Evolutionary conservation across 2,797 vertebrate species (phyloP), one percentile per base, ranked within the genome.

Genomic region (Echiichthys vipera): DNA sequence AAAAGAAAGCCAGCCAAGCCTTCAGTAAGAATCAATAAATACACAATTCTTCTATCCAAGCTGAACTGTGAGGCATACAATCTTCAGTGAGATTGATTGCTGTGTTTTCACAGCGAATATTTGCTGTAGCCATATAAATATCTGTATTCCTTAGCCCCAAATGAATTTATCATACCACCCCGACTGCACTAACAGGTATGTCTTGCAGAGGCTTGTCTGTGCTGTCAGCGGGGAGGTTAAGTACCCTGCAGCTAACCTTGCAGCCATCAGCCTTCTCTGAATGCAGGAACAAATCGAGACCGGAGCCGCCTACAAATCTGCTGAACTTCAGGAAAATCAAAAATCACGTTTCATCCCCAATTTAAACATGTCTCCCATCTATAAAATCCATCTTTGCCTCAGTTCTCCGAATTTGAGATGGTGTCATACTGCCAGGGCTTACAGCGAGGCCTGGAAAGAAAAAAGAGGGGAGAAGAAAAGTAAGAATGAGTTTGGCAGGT

Each of bases 11-110:
- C 71, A 65, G 63, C 47, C 20, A 58, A 70, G 56, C 39, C 59
- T 63, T 77, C 24, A 75, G 66, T 66, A 63, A 55, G 75, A 83
- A 90, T 89, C 83, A 69, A 88, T 89, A 83, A 83, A 80, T 59
- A 77, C 72, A 77, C 53, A 67, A 22, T 65, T 73, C 64, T 65
- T 62, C 32, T 2, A 51, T 50, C 50, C 24, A 43, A 74, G 62
- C 32, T 53, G 57, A 43, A 63, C 5, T 64, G 71, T 62, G 74
- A 83, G 55, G 49, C 43, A 20, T 20, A 68, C 42, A 66, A 15
- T 56, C 45, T 69, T 73, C 59, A 65, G 20, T 43, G n/a, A 66
- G 53, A 85, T 80, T 78, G 85, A 84, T 73, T 84, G 40, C 24
- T 3, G 5, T 63, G 47, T 77, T 85, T 76, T 79, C 49, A 69